Percentiles rank a stretch among this genome's conserved stretches.
phyloP scores from a whole-genome alignment of 2,113 vertebrate genomes.

The Peromyscus leucopus region DNA sequence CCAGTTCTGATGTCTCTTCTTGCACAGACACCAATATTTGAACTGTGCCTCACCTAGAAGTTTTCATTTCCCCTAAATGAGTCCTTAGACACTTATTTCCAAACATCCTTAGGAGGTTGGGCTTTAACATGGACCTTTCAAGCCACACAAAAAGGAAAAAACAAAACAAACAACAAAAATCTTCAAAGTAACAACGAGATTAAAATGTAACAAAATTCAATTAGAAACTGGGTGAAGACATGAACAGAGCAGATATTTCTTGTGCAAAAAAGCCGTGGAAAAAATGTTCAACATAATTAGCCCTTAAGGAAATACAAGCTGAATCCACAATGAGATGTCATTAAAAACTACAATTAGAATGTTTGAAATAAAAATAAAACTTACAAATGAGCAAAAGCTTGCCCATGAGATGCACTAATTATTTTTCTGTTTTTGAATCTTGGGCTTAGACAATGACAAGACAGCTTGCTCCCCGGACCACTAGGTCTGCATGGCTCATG shows the following conservation, averaged over 20 bases:
- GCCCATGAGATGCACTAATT: not conserved
- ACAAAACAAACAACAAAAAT: not conserved
- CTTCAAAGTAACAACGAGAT: not conserved
- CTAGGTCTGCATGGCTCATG: not conserved
- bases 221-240: conserved; percentile 14
- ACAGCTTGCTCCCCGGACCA: not conserved
- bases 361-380: not conserved
- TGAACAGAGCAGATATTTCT: not conserved
- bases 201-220: not conserved
- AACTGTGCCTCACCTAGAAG: not conserved
- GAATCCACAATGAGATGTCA: not conserved
- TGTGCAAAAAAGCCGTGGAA: not conserved
- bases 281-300: not conserved
- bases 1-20: not conserved
- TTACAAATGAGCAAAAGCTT: not conserved
- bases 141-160: not conserved
- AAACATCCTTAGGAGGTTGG: not conserved
- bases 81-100: not conserved
- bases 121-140: not conserved
- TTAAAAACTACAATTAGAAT: not conserved
- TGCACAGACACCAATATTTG: not conserved
- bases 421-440: not conserved
- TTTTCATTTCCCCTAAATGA: not conserved
- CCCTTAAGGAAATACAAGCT: not conserved
- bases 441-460: not conserved